phyloP scores from a whole-genome alignment of 2,888 invertebrate genomes.

The Ectropis crepuscularia region DNA sequence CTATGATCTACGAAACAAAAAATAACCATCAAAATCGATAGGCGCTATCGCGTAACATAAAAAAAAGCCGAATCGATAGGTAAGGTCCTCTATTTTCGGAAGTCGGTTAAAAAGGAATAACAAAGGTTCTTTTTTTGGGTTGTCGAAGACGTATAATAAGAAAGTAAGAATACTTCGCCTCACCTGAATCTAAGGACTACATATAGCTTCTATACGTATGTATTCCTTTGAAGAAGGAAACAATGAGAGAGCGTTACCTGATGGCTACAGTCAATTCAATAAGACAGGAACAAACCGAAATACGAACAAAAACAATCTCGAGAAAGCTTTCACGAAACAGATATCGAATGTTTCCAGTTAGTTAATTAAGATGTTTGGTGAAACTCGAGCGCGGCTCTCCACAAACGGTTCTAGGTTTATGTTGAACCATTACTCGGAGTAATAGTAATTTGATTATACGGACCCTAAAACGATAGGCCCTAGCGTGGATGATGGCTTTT shows the following conservation, averaged over 20 bases:
- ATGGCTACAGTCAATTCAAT: conserved; percentile 3
- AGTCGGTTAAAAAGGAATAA: too few species aligned
- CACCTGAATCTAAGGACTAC: neutral
- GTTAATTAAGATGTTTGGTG: conserved; percentile 18
- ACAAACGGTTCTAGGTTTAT: neutral
- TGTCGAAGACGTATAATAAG: too few species aligned
- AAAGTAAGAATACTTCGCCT: neutral
- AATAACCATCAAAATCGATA: too few species aligned
- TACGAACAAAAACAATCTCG: conserved; percentile 11
- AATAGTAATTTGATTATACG: neutral
- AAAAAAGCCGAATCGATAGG: too few species aligned
- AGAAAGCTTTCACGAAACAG: conserved; percentile 1
- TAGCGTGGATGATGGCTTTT: too few species aligned
- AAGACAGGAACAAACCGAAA: conserved; percentile 2
- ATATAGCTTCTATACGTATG: conserved; percentile 1
- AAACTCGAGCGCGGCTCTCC: conserved; percentile 1
- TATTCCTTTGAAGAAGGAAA: conserved; percentile 7
- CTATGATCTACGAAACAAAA: too few species aligned
- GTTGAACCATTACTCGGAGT: neutral
- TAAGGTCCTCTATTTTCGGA: too few species aligned
- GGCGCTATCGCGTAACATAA: too few species aligned
- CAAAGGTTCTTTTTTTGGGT: too few species aligned
- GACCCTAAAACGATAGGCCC: too few species aligned
- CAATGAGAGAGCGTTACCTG: conserved; percentile 8
- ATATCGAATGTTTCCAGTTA: conserved; percentile 22